A percentile compares a stretch with the other conserved stretches of the same genome.
phyloP scores from a whole-genome alignment of 2,888 invertebrate species.

The Mactromeris polynyma region DNA sequence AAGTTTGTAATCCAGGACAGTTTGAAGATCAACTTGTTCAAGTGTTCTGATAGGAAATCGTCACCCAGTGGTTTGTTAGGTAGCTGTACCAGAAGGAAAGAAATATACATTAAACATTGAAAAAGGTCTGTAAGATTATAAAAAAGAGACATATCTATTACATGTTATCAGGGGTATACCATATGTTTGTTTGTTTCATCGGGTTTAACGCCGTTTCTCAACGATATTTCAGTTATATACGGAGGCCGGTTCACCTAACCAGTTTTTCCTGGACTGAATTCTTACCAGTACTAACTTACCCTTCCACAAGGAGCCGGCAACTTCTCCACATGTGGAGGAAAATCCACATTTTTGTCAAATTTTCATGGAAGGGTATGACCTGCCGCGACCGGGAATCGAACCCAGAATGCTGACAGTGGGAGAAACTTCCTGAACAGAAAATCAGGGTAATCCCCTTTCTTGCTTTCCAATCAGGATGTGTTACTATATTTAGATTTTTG shows the following conservation, averaged over 20 bases:
- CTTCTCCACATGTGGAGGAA: no score
- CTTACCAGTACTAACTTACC: background rate
- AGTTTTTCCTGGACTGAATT: background rate
- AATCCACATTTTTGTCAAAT: no score
- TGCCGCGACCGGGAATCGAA: no score
- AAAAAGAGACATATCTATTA: background rate
- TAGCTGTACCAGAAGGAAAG: constrained; percentile 50
- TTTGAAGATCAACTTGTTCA: constrained; percentile 80
- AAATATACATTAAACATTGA: background rate
- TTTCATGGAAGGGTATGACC: no score
- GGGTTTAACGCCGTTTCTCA: background rate
- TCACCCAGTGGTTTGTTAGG: constrained; percentile 68
- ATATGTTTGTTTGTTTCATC: no score
- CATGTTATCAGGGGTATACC: no score
- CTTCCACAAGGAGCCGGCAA: no score
- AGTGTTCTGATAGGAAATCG: constrained; percentile 75
- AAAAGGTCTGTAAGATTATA: background rate
- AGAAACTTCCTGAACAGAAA: no score
- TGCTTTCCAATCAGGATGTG: no score
- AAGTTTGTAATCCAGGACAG: constrained; percentile 84
- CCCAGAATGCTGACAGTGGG: no score
- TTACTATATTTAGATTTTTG: no score
- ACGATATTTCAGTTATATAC: background rate
- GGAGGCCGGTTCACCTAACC: background rate
- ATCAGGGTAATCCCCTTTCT: no score